Conservation (phyloP, 2,113 vertebrate genomes). For the Lutjanus erythropterus region DNA sequence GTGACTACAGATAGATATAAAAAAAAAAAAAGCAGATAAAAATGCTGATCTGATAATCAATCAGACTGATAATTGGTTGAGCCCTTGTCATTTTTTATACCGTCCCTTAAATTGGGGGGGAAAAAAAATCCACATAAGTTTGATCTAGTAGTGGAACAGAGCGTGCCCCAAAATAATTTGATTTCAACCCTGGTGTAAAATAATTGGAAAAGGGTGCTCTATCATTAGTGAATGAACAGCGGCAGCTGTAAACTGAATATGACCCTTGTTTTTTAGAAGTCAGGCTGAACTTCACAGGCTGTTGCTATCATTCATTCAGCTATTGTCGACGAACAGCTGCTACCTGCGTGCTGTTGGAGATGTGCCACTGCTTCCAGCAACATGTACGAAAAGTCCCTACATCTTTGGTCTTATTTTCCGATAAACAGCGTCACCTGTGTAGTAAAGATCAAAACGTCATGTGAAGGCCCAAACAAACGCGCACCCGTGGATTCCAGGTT, state of each 20-base stretch:
- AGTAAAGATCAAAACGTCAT: not conserved
- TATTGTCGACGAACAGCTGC: constrained; percentile 1
- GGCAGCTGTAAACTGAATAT: constrained; percentile 7
- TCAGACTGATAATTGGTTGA: too few relatives aligned
- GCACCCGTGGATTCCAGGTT: not conserved
- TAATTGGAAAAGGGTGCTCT: constrained; percentile 6
- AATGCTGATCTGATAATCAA: too few relatives aligned
- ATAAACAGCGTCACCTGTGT: constrained; percentile 1
- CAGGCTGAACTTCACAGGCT: not conserved
- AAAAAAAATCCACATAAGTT: not conserved
- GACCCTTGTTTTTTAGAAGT: not conserved
- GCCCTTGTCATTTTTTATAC: not conserved
- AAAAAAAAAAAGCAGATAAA: too few relatives aligned
- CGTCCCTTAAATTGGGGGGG: not conserved
- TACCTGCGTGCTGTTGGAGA: constrained; percentile 4
- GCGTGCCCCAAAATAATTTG: not conserved
- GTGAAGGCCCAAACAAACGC: not conserved
- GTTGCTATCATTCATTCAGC: constrained; percentile 4
- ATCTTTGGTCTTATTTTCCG: constrained; percentile 11
- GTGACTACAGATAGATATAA: too few relatives aligned
- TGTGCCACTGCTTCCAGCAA: constrained; percentile 4
- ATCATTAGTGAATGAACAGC: not conserved
- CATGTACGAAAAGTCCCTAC: not conserved
- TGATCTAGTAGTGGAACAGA: not conserved
- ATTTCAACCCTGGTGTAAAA: not conserved